A percentile compares a stretch with the other conserved stretches of the same genome.
Evolutionary conservation across 2,888 invertebrate species (phyloP).

Genomic region (Diarsia dahlii): DNA sequence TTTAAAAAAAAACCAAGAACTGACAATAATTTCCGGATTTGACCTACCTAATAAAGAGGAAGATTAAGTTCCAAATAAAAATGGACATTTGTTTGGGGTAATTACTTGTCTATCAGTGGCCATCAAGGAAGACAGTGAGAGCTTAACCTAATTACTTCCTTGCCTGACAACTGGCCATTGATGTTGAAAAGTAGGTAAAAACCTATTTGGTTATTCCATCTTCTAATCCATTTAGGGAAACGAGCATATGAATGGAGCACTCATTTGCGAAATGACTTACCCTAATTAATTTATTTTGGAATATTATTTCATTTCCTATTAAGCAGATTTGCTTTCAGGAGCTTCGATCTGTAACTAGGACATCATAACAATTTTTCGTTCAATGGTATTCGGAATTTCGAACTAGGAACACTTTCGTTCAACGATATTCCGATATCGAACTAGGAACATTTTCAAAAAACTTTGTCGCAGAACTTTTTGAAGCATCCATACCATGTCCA

Average conservation of each 20-base stretch:
- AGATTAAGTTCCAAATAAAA: slow-evolving; percentile 51
- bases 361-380: neutral
- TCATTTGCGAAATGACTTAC: slow-evolving; percentile 63
- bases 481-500: slow-evolving; percentile 11
- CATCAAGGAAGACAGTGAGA: slow-evolving; percentile 50
- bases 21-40: neutral
- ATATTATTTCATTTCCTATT: slow-evolving; percentile 29
- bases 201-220: slow-evolving; percentile 60
- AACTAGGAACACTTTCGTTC: neutral
- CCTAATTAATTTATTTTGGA: slow-evolving; percentile 49
- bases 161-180: slow-evolving; percentile 72
- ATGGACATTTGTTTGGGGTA: slow-evolving; percentile 28
- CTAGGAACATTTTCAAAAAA: neutral
- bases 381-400: neutral
- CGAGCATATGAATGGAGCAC: slow-evolving; percentile 63
- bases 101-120: slow-evolving; percentile 50
- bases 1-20: neutral
- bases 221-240: slow-evolving; percentile 70
- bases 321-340: slow-evolving; percentile 9
- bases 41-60: slow-evolving; percentile 27
- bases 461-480: neutral
- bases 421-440: neutral
- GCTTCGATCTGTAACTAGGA: neutral
- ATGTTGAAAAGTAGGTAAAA: slow-evolving; percentile 58
- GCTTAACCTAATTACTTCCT: slow-evolving; percentile 68